Conservation (phyloP, 2,797 vertebrate genomes). For the Apodemus agrarius region DNA sequence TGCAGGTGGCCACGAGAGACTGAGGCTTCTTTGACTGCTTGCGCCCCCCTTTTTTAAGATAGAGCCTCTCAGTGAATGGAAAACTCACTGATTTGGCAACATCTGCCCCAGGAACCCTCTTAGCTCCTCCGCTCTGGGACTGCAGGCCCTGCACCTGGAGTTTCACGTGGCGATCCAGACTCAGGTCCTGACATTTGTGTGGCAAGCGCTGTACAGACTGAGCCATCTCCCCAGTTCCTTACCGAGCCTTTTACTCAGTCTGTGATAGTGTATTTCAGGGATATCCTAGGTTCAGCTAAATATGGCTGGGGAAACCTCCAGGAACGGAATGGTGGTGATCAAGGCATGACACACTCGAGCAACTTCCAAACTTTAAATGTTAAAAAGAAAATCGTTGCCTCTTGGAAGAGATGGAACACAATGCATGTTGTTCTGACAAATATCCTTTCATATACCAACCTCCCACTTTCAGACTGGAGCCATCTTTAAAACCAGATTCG, state of each 20-base stretch:
- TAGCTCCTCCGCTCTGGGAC: neutral
- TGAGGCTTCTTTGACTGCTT: neutral
- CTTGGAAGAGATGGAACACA: constrained; percentile 23
- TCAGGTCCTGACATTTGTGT: neutral
- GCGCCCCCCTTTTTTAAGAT: neutral
- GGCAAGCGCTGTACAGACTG: neutral
- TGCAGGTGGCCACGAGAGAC: neutral
- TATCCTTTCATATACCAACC: neutral
- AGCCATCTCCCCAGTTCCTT: neutral
- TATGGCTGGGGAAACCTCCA: neutral
- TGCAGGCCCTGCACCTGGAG: neutral
- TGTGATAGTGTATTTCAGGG: neutral
- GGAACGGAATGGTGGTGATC: neutral
- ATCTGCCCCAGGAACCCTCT: no score
- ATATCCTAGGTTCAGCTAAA: constrained; percentile 5
- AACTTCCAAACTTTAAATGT: constrained; percentile 39
- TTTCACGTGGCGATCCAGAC: neutral
- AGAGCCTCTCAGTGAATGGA: neutral
- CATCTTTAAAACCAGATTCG: constrained; percentile 10
- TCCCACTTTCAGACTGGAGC: neutral
- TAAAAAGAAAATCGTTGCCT: constrained; percentile 12
- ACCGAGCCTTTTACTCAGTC: neutral
- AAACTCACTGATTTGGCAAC: neutral
- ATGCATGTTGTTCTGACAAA: neutral
- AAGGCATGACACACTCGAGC: neutral